Evolutionary conservation across 2,113 vertebrate genomes (phyloP), one percentile per base, ranked within the genome.

Genomic region (Ceyx cyanopectus): DNA sequence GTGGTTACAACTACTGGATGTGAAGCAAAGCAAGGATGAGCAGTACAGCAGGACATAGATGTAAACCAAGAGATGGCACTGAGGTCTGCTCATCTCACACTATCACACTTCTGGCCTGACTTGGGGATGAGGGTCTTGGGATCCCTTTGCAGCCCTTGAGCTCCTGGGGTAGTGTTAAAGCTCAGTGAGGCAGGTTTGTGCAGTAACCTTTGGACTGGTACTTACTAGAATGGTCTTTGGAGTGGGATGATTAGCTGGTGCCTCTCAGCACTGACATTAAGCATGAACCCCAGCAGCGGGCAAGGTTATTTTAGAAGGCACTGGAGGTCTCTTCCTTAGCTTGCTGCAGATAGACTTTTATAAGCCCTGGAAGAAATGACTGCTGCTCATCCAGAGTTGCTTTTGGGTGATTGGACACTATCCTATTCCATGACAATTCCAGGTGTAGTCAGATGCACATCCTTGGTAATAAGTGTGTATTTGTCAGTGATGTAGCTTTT

Each of bases 91-190:
- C 14, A 4, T 26, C 34, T 34, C 2, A 0, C 21, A 0, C 16
- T 0, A 1, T 34, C 0, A 1, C 1, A 2, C 34, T 45, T 41
- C 22, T 24, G 43, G 32, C 29, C 34, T 1, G 1, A 7, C 5
- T 45, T 26, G 10, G 1, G 5, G 3, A 6, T 0, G 10, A 60
- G 22, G 18, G 4, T 30, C 54, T 50, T 30, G 43, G 32, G 8
- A 11, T 43, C 21, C n/a, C 9, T 2, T 17, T 61, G 34, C 40
- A 24, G 50, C 13, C 60, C 4, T 2, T 24, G 76, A 16, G 24
- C 27, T 68, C 8, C 45, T 16, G 50, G 58, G 9, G 4, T 12
- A 7, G 9, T 24, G 1, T 6, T 6, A 5, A n/a, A 45, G 34
- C 29, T 45, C 1, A 1, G 6, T 1, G 19, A 45, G 15, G 12